Conservation (phyloP, 2,797 vertebrate species). For the Vespertilio murinus region DNA sequence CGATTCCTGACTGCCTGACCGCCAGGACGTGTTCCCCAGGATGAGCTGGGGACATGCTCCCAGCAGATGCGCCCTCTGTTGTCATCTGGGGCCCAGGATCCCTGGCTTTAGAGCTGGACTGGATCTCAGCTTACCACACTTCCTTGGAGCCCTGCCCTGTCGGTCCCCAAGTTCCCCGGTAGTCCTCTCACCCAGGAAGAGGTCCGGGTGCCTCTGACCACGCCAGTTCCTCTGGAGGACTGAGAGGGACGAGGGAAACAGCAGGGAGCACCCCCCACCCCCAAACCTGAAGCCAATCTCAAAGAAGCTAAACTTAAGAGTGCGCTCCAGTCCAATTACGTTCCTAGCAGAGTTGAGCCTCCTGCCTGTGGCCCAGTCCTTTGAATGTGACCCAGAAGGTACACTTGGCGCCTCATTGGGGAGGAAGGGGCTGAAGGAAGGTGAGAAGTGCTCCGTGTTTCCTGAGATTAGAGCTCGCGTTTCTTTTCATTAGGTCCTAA, state of each 20-base stretch:
- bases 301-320: neutral
- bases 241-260: neutral
- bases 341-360: neutral
- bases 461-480: neutral
- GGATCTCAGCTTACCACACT: neutral
- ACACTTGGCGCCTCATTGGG: neutral
- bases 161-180: accelerated
- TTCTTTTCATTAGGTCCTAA: neutral
- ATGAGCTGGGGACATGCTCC: neutral
- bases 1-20: neutral
- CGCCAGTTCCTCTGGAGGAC: neutral
- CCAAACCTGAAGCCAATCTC: neutral
- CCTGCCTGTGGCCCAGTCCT: neutral
- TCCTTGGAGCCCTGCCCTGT: neutral
- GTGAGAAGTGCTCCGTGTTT: neutral
- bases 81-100: neutral
- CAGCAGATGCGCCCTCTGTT: neutral
- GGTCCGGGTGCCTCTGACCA: neutral
- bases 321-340: accelerated
- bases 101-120: neutral
- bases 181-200: neutral
- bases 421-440: neutral
- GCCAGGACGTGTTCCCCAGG: neutral
- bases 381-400: neutral
- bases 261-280: neutral